A percentile compares a stretch with the other conserved stretches of the same genome.
Evolutionary conservation across 1,140 invertebrate genomes (phyloP).

Genomic region (Pantala flavescens): DNA sequence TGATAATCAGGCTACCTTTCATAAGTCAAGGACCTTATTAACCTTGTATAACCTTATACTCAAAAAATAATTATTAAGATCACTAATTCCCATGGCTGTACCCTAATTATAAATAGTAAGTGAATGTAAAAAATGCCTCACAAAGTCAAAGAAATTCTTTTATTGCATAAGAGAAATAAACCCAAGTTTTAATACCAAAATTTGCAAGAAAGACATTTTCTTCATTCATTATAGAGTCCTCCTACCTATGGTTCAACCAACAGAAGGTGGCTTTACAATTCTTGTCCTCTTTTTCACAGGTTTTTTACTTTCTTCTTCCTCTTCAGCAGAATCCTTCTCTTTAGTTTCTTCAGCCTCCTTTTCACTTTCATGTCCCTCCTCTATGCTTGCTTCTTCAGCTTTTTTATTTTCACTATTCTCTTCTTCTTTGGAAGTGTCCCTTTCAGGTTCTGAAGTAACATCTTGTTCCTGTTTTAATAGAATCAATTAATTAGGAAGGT

Average conservation of each 20-base stretch:
- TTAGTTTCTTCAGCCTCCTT: neutral
- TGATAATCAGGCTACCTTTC: too few species aligned
- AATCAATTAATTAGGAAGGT: neutral
- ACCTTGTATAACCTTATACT: too few species aligned
- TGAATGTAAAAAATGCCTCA: too few species aligned
- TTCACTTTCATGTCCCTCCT: neutral
- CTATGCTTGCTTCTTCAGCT: neutral
- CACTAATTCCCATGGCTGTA: too few species aligned
- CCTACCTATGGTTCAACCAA: neutral
- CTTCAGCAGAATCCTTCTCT: neutral
- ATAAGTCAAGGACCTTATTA: too few species aligned
- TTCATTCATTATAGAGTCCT: too few species aligned
- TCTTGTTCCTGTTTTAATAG: neutral
- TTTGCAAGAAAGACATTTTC: too few species aligned
- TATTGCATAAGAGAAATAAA: too few species aligned
- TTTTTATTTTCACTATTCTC: neutral
- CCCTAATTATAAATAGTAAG: too few species aligned
- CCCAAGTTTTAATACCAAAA: too few species aligned
- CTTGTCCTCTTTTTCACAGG: neutral
- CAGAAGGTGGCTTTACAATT: neutral
- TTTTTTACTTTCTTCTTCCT: neutral
- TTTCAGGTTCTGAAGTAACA: neutral
- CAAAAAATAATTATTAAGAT: too few species aligned
- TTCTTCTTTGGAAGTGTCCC: neutral
- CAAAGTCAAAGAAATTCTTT: too few species aligned